A percentile compares a stretch with the other conserved stretches of the same genome.
Conservation (phyloP, 2,888 invertebrate species). For the Odontothrips loti region DNA sequence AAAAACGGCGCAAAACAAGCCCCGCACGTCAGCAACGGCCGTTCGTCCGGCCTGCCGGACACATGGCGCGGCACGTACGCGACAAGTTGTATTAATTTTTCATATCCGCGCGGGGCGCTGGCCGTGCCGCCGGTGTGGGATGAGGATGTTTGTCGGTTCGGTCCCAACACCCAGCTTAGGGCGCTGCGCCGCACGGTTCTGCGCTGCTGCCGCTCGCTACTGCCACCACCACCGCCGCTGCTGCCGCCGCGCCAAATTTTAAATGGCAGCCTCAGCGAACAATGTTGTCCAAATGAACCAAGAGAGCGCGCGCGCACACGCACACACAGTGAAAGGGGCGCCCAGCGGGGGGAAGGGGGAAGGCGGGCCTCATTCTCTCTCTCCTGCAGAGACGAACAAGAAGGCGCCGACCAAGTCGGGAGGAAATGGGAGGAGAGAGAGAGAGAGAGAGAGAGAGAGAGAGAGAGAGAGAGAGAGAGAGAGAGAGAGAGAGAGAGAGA, state of each 20-base stretch:
- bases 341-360: neutral
- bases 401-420: neutral
- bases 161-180: too few relatives aligned
- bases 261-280: conserved; percentile 25
- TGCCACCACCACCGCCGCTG: neutral
- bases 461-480: neutral
- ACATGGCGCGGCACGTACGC: too few relatives aligned
- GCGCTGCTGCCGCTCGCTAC: too few relatives aligned
- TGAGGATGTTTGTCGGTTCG: too few relatives aligned
- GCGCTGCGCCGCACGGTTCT: neutral
- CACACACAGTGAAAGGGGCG: neutral
- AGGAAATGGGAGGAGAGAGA: neutral
- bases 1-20: too few relatives aligned
- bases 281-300: conserved; percentile 23
- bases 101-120: too few relatives aligned
- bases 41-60: neutral
- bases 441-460: neutral
- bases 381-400: neutral
- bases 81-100: too few relatives aligned
- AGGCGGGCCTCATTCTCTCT: neutral
- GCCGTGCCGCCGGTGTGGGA: too few relatives aligned
- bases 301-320: neutral
- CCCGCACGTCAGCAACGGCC: too few relatives aligned
- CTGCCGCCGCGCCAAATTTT: conserved; percentile 4
- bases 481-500: neutral